These are phyloP conservation scores for Isaurus tuberculatus DNA, from an alignment of 92 coral and sea anemone species.

Conservation along the genomic window DNA sequence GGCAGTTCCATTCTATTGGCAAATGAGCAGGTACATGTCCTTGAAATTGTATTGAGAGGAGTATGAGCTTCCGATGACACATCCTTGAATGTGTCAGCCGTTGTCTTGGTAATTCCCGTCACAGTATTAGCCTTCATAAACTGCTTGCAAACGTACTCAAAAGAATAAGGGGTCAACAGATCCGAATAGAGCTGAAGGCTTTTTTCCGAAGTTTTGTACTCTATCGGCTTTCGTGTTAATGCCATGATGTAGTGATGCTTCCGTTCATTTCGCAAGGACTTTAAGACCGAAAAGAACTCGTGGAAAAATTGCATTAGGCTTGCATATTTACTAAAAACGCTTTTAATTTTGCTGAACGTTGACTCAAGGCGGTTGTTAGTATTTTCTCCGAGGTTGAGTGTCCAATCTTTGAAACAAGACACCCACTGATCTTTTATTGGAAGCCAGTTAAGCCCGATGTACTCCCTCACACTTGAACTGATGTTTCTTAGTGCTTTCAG, in stretches of 20 bases:
- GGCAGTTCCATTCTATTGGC: constrained; percentile 38
- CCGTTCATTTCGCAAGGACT: constrained; percentile 52
- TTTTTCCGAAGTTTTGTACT: constrained; percentile 26
- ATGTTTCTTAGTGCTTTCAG: constrained; percentile 4
- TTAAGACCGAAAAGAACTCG: constrained; percentile 54
- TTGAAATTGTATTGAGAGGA: constrained; percentile 2
- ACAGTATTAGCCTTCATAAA: constrained; percentile 6
- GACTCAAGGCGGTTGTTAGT: constrained; percentile 63
- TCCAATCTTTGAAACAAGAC: constrained; percentile 38
- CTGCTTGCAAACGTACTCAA: constrained; percentile 57
- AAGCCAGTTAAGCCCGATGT: constrained; percentile 4
- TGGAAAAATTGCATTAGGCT: constrained; percentile 58
- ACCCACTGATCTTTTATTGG: constrained; percentile 46
- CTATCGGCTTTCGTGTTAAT: constrained; percentile 28
- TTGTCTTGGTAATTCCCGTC: background rate
- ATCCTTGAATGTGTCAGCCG: background rate
- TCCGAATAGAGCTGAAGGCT: constrained; percentile 43
- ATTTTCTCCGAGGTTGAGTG: constrained; percentile 28
- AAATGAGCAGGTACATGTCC: constrained; percentile 12
- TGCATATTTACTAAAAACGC: constrained; percentile 58
- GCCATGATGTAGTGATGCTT: constrained; percentile 68
- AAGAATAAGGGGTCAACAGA: constrained; percentile 61
- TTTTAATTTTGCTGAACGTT: constrained; percentile 65
- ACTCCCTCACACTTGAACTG: constrained; percentile 4
- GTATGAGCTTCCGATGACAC: constrained; percentile 12